Base-by-base conservation (phyloP, 2,113 vertebrate species). In the Echinops telfairi region DNA sequence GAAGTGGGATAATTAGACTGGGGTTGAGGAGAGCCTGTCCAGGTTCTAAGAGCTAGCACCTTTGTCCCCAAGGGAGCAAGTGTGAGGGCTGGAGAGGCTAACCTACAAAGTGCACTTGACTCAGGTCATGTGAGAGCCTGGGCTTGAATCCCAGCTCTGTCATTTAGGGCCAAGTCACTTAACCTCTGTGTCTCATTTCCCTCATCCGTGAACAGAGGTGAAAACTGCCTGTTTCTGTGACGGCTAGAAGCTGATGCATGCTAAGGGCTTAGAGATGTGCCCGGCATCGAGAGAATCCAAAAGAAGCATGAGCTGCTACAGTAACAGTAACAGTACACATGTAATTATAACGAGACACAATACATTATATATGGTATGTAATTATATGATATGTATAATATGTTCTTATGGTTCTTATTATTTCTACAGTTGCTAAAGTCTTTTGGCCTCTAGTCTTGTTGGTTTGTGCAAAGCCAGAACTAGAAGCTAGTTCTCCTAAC, bases 401-500 rank as follows among this genome's bases (percentile, higher is more conserved):
- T 62, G 22, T 6, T 38, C 7, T 23, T 36, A 20, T 73, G 10
- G 33, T 73, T 75, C 22, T 57, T 25, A 7, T 47, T 75, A 40
- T 73, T 66, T 90, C 75, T 60, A 3, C 2, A 22, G 57, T 0
- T 5, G 16, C 5, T 16, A 77, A 27, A 43, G 31, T 29, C 40
- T 25, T 27, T 40, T 47, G 43, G 25, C 20, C 33, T 47, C 53
- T 29, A 27, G 16, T 27, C 22, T 68, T 78, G 9, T 7, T 83
- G 29, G 9, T n/a, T 29, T 31, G 20, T 83, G 57, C 16, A 92
- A 84, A 91, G n/a, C 68, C 75, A 81, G 81, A 83, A 29, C 29
- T 81, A 66, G 62, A 60, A 16, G 40, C n/a, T 16, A 68, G 31
- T 11, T 94, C 36, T 91, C 71, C 38, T 92, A 53, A 87, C 53